Evolutionary conservation across 2,113 vertebrate genomes (phyloP), one percentile per base, ranked within the genome.

Genomic region (Eurystomus gularis): DNA sequence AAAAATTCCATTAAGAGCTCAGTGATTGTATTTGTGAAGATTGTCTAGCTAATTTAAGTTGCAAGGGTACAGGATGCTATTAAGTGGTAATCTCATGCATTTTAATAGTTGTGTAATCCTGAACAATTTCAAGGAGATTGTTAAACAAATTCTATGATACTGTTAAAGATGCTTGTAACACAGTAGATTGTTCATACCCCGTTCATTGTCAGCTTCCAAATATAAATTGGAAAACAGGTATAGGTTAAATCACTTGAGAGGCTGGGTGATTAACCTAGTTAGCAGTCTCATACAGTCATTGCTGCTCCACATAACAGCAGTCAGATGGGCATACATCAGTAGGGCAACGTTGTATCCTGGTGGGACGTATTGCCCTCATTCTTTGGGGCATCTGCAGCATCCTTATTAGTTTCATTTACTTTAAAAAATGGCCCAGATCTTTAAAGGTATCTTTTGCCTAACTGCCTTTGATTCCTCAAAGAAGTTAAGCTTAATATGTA

Each of bases 21-120:
- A 68, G 24, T 92, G 85, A 77, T 96, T 92, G 24, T 86, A 69
- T 92, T 96, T 96, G 60, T 94, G 91, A 95, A 90, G 65, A 84
- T 49, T 86, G 57, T 93, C 73, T 70, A 55, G 33, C 44, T 95
- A 77, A 96, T 93, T 94, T 96, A 89, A 85, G 60, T 94, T 96
- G 80, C 54, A 88, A 90, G 57, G 46, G 54, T 94, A 88, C 64
- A 89, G 82, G 73, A 58, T 77, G 40, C 57, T 86, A 55, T 82
- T 92, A 77, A 82, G 33, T n/a, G 76, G 39, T 91, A 93, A 93
- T 94, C 79, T 96, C n/a, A 21, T 95, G 66, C 61, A 93, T 98
- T 97, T 97, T 96, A 96, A 95, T 89, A 93, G 29, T 90, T 95
- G 33, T 88, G 31, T 90, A 96, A 96, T 93, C 94, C 73, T 82